Evolutionary conservation across 2,888 invertebrate genomes (phyloP), one percentile per base, ranked within the genome.

Genomic region (Hymenopus coronatus): DNA sequence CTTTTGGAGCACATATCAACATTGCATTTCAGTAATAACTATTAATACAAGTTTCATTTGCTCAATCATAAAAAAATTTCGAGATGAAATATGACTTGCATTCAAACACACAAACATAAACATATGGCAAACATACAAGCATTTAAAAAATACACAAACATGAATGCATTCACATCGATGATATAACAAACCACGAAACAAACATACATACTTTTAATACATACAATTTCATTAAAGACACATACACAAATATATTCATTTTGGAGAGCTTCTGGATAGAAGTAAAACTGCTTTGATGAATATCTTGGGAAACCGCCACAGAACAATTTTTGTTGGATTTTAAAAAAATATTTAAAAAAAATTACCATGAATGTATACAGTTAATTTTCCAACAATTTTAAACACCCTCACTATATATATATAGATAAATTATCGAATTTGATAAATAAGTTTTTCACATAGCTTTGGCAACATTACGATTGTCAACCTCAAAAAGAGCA

Each of bases 381-480:
- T 84, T 90, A 90, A 89, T 88, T 90, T 89, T 90, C 89, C 90
- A 90, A 90, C 89, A 90, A 89, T 88, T 89, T 90, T 89, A 88
- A 89, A 89, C 88, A 88, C 84, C 87, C 89, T 89, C 81, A 88
- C 85, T 88, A 90, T 90, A 89, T 90, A 88, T 54, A 88, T 85
- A 84, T 70, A 82, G 88, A 89, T 89, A 89, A 89, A 89, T 83
- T 89, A 88, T 84, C 84, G 88, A 90, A 90, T 88, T 89, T 89
- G 88, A 89, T 90, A 89, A 90, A 88, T 89, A 89, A 89, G 88
- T 89, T 89, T 87, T 89, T 88, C 89, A 89, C 90, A 90, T 89
- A 90, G 89, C 90, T 91, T 91, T 91, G 91, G 91, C 91, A 91
- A 90, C 90, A 90, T 90, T 87, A 89, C 90, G 91, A 91, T 91